Evolutionary conservation across 2,888 invertebrate genomes (phyloP).

Genomic region (Cheilosia scutellata): DNA sequence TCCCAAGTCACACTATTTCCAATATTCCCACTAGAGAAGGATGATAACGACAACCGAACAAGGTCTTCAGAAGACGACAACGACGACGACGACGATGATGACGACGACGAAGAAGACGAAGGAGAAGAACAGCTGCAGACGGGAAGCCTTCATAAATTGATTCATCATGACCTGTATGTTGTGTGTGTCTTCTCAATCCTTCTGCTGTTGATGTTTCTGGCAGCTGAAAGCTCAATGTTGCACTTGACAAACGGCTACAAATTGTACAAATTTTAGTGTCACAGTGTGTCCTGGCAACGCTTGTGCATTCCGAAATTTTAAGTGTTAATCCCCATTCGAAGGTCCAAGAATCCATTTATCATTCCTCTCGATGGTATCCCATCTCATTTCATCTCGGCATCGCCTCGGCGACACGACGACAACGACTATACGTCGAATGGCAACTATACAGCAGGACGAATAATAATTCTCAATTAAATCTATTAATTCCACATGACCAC

Average conservation of each 20-base stretch:
- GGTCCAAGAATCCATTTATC: constrained; percentile 71
- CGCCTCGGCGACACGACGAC: neutral
- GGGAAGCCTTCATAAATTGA: constrained; percentile 74
- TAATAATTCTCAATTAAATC: constrained; percentile 72
- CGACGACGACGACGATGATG: too few species aligned
- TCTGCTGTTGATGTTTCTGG: constrained; percentile 62
- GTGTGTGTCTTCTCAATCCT: constrained; percentile 25
- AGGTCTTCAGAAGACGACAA: constrained; percentile 47
- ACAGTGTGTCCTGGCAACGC: constrained; percentile 75
- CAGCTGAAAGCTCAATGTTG: constrained; percentile 76
- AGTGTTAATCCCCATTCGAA: constrained; percentile 72
- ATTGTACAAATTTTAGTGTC: constrained; percentile 80
- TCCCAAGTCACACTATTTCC: constrained; percentile 74
- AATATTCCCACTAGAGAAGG: constrained; percentile 66
- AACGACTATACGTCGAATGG: constrained; percentile 26
- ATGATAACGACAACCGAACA: constrained; percentile 72
- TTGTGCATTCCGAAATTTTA: constrained; percentile 66
- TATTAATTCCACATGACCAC: constrained; percentile 43
- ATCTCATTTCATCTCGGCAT: constrained; percentile 11
- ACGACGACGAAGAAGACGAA: constrained; percentile 17
- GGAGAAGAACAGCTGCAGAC: constrained; percentile 55
- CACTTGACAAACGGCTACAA: constrained; percentile 80
- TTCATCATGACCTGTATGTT: constrained; percentile 62
- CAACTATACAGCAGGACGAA: constrained; percentile 39
- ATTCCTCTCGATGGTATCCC: constrained; percentile 50